Evolutionary conservation across 2,797 vertebrate genomes (phyloP).

Genomic region (Hemibagrus guttatus): DNA sequence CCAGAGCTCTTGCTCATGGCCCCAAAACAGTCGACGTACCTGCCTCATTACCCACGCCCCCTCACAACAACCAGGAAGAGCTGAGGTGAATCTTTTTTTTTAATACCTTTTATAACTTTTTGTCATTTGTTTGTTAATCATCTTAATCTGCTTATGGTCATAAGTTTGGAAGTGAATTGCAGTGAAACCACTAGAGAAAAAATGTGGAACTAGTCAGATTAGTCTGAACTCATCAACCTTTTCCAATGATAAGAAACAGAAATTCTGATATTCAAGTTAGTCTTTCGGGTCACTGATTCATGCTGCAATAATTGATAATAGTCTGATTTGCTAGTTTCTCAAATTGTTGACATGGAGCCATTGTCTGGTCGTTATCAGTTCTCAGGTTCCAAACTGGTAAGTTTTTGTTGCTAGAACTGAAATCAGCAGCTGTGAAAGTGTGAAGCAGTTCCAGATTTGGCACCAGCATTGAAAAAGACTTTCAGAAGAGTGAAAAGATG

Average conservation of each 20-base stretch:
- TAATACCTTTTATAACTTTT: not conserved
- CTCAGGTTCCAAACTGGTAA: not conserved
- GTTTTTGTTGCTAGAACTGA: not conserved
- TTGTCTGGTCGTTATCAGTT: not conserved
- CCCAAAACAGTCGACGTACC: slow-evolving; percentile 98
- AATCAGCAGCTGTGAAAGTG: not conserved
- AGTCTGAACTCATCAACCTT: not conserved
- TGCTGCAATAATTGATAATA: not conserved
- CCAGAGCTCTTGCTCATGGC: slow-evolving; percentile 90
- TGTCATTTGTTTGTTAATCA: not conserved
- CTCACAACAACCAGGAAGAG: slow-evolving; percentile 98
- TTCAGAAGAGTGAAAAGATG: not conserved
- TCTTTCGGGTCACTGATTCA: not conserved
- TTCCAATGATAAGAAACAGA: not conserved
- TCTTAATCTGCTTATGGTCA: not conserved
- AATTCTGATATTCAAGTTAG: not conserved
- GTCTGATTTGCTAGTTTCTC: not conserved
- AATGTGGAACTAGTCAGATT: not conserved
- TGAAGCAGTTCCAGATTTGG: not conserved
- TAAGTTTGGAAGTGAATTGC: not conserved
- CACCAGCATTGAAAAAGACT: not conserved
- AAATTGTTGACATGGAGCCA: not conserved
- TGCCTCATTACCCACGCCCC: slow-evolving; percentile 95
- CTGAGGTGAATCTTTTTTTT: slow-evolving; percentile 77
- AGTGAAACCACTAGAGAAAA: not conserved